These are phyloP conservation scores for Erinaceus europaeus DNA, from an alignment of 2,113 vertebrate genomes.

Conservation along the genomic window DNA sequence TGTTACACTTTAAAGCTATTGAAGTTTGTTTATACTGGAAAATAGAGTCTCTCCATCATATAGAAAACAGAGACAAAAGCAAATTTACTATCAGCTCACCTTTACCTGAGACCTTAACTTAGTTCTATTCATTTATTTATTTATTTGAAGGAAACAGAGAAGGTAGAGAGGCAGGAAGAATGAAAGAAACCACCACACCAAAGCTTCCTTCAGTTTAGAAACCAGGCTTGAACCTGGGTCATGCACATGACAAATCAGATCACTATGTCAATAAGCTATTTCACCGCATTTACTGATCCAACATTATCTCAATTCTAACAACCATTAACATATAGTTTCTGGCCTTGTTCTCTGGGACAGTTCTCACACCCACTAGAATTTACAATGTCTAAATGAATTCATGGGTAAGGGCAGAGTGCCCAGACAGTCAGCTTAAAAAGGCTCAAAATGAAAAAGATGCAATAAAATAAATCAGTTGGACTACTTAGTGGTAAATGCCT, in stretches of 20 bases:
- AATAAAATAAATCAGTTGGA: constrained; percentile 52
- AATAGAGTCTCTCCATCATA: constrained; percentile 7
- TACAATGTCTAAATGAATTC: constrained; percentile 19
- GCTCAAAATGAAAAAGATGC: constrained; percentile 40
- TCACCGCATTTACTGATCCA: too few relatives aligned
- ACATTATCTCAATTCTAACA: not conserved
- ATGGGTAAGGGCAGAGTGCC: not conserved
- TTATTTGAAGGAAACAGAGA: too few relatives aligned
- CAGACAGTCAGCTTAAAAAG: not conserved
- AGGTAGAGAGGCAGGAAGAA: too few relatives aligned
- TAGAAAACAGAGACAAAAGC: constrained; percentile 21
- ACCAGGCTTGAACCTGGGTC: too few relatives aligned
- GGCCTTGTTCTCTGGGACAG: not conserved
- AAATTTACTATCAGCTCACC: constrained; percentile 5
- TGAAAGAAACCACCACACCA: too few relatives aligned
- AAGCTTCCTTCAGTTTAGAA: too few relatives aligned
- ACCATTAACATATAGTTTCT: not conserved
- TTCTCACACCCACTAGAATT: not conserved
- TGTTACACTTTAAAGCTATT: not conserved
- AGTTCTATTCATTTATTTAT: too few relatives aligned
- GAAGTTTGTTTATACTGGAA: not conserved
- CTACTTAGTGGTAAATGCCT: constrained; percentile 52
- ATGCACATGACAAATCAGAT: too few relatives aligned
- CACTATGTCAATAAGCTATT: too few relatives aligned
- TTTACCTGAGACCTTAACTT: constrained; percentile 40